phyloP scores from a whole-genome alignment of 1,140 invertebrate genomes.

The Trichoplusia ni region DNA sequence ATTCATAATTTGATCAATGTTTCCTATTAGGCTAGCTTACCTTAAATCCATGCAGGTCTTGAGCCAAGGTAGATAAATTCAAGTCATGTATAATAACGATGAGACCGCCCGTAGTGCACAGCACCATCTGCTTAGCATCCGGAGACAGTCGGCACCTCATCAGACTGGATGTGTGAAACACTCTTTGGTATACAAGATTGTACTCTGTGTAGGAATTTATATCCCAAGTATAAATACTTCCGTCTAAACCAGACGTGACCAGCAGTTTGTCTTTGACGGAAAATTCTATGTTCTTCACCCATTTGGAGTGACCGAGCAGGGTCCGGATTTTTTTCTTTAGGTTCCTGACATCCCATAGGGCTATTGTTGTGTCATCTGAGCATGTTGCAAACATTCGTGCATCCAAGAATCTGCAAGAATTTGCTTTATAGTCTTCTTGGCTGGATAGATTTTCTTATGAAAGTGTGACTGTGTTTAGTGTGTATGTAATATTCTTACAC shows the following conservation, averaged over 20 bases:
- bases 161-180: constrained; percentile 91
- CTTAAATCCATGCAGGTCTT: constrained; percentile 93
- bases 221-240: constrained; percentile 96
- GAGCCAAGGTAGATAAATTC: constrained; percentile 88
- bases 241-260: constrained; percentile 96
- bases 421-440: too few species aligned
- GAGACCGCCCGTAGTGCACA: constrained; percentile 94
- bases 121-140: constrained; percentile 92
- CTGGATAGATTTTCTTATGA: too few species aligned
- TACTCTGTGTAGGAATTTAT: constrained; percentile 93
- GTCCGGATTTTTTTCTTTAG: constrained; percentile 89
- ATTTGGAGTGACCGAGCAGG: constrained; percentile 94
- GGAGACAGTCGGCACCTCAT: constrained; percentile 95
- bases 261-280: constrained; percentile 92
- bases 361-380: constrained; percentile 96
- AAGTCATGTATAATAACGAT: constrained; percentile 95
- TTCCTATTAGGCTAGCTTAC: constrained; percentile 68
- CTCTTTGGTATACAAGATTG: constrained; percentile 89
- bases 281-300: constrained; percentile 98
- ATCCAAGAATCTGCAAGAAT: constrained; percentile 89
- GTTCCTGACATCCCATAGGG: constrained; percentile 95
- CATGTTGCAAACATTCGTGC: constrained; percentile 94
- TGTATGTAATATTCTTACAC: too few species aligned
- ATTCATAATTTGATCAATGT: not conserved
- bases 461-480: too few species aligned